These are phyloP conservation scores for Drosophila neotestacea DNA, from an alignment of 2,888 invertebrate species.

Conservation along the genomic window DNA sequence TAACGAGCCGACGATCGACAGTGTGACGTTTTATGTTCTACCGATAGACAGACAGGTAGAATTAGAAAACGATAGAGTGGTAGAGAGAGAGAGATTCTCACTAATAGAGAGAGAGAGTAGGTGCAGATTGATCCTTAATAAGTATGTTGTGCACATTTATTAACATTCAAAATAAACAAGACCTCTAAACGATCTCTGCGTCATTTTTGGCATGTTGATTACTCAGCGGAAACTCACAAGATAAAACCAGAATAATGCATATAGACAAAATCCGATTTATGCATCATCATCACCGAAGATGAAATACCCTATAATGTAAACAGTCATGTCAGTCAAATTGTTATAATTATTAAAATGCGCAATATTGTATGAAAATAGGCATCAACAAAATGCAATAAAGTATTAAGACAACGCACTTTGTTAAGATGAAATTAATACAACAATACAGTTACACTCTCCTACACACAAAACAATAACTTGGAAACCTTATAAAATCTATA, in stretches of 20 bases:
- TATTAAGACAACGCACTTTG: not conserved
- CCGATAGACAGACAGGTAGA: not conserved
- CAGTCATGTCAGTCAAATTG: not conserved
- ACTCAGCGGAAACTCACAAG: constrained; percentile 11
- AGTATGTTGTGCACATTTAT: not conserved
- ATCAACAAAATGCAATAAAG: constrained; percentile 1
- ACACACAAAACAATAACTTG: not conserved
- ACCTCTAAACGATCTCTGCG: constrained; percentile 20
- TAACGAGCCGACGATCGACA: constrained; percentile 62
- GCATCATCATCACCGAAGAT: not conserved
- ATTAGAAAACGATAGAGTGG: not conserved
- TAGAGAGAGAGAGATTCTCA: not conserved
- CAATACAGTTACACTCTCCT: not conserved
- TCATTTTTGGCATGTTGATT: constrained; percentile 22
- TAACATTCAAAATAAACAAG: not conserved
- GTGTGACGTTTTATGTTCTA: constrained; percentile 17
- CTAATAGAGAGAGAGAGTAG: not conserved
- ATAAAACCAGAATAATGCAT: not conserved
- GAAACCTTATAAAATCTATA: not conserved
- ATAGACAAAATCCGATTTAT: not conserved
- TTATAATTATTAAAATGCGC: not conserved
- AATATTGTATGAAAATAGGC: not conserved
- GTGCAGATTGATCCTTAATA: constrained; percentile 20
- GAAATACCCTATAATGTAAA: constrained; percentile 25
- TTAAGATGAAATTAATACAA: not conserved